Evolutionary conservation across 2,797 vertebrate species (phyloP), one percentile per base, ranked within the genome.

Genomic region (Agapornis canus): DNA sequence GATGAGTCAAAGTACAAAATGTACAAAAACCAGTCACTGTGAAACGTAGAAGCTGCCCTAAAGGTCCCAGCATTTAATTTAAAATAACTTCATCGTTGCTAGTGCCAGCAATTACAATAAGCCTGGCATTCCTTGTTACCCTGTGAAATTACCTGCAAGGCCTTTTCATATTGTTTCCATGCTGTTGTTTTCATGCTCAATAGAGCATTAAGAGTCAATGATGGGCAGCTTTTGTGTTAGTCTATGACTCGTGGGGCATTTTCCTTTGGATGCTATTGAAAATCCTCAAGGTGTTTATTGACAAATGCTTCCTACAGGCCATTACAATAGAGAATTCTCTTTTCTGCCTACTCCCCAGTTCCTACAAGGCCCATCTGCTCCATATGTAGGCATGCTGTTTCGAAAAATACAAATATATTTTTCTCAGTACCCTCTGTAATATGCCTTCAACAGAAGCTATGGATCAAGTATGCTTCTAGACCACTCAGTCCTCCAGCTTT

Each of bases 211-310:
- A 82, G 89, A 94, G 91, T 60, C 80, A 84, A n/a, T 79, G 92
- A 86, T 45, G 77, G 82, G 87, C 87, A 92, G 91, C 37, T 94
- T 82, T 92, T 82, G 82, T 92, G 76, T 88, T 83, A 86, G 82
- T 57, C 77, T 72, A 23, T 39, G 80, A 93, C 60, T 94, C 3
- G 8, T 52, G 73, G 80, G 66, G 66, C 77, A 73, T 89, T 95
- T 97, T 96, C 64, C 27, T 56, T 52, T 60, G 35, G 21, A 39
- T 4, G 22, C 61, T 78, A 40, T 60, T 37, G 78, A 92, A 96
- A 96, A 81, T 85, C 69, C 90, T 97, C 92, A 84, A 97, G 93
- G 93, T 97, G 93, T 96, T 95, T 94, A 88, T 86, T 86, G 92
- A 90, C 81, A 93, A 95, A 93, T 52, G 45, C 49, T 64, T 90